Conservation (phyloP, 2,797 vertebrate genomes). For the Avahi laniger region DNA sequence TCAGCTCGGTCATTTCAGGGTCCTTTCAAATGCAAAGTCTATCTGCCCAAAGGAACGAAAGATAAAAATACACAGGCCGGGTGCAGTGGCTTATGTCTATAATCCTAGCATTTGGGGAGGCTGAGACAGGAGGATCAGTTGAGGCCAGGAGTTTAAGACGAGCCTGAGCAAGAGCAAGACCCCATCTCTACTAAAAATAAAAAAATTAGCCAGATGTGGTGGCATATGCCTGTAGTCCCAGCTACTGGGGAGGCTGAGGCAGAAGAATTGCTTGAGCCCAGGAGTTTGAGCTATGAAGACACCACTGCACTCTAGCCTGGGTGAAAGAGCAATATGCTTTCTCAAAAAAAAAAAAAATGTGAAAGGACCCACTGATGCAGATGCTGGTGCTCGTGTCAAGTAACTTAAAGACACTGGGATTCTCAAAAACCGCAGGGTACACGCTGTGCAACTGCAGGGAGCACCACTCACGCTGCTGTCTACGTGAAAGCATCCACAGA, state of each 20-base stretch:
- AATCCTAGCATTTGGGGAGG: background rate
- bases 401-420: background rate
- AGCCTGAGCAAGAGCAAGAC: background rate
- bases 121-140: background rate
- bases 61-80: background rate
- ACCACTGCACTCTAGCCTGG: background rate
- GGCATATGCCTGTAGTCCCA: background rate
- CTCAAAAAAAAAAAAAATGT: background rate
- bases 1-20: background rate
- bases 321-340: background rate
- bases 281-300: background rate
- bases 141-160: background rate
- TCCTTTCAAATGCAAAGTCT: background rate
- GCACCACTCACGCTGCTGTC: accelerated
- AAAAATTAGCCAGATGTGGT: background rate
- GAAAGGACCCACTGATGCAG: background rate
- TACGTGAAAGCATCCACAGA: background rate
- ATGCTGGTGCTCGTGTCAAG: background rate
- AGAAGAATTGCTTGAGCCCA: background rate
- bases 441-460: background rate
- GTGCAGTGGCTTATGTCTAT: background rate
- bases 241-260: background rate
- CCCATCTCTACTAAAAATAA: background rate
- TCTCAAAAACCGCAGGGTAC: background rate
- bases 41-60: background rate